phyloP scores from a whole-genome alignment of 2,113 vertebrate species.

The Sapayoa aenigma region DNA sequence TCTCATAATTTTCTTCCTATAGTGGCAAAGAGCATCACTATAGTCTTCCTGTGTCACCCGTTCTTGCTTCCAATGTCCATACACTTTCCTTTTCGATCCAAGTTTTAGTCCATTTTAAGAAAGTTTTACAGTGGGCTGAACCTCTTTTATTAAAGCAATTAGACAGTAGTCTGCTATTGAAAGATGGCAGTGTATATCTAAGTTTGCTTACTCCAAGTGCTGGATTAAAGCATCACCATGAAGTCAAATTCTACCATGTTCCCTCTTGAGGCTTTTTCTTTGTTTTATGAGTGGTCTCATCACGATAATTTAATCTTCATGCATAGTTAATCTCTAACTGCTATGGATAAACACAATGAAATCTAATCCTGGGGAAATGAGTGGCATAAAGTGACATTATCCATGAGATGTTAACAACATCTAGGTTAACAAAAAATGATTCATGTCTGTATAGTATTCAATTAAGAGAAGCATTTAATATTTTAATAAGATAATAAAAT shows the following conservation, averaged over 20 bases:
- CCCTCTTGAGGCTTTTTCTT: neutral
- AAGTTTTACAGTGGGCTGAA: neutral
- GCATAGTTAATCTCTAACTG: neutral
- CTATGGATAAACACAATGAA: neutral
- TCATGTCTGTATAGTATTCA: neutral
- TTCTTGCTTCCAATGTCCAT: neutral
- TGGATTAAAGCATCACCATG: neutral
- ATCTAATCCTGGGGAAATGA: neutral
- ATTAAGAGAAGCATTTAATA: neutral
- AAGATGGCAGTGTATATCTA: neutral
- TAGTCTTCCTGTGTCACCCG: neutral
- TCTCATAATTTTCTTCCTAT: neutral
- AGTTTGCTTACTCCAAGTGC: neutral
- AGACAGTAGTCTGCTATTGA: neutral
- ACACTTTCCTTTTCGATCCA: neutral
- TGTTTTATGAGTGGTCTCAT: neutral
- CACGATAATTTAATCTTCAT: conserved; percentile 8
- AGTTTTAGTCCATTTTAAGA: neutral
- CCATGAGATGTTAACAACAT: neutral
- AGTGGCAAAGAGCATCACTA: neutral
- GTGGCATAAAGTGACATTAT: neutral
- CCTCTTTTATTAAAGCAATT: neutral
- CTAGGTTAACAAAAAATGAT: neutral
- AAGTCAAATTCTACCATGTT: neutral
- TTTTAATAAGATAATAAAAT: neutral